Conservation (phyloP, 2,888 invertebrate species). For the Diabrotica balteata region DNA sequence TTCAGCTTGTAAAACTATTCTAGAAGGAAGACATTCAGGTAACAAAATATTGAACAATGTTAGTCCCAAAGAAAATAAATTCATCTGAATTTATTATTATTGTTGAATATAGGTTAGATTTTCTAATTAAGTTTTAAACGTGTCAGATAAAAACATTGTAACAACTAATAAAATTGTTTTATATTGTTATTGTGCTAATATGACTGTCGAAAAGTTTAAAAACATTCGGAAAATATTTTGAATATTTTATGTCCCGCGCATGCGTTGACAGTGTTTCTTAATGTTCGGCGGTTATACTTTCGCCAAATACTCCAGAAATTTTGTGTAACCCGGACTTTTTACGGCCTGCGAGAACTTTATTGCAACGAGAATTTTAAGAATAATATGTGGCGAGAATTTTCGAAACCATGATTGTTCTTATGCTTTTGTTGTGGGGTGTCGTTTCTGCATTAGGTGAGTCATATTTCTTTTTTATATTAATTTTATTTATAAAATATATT, state of each 20-base stretch:
- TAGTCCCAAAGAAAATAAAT: no score
- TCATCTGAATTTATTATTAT: no score
- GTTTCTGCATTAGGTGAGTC: slow-evolving; percentile 33
- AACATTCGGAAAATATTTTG: neutral
- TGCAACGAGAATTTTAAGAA: neutral
- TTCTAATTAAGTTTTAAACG: neutral
- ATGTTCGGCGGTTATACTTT: neutral
- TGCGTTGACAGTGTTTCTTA: neutral
- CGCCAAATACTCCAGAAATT: neutral
- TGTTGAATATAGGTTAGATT: slow-evolving; percentile 2
- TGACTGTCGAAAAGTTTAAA: neutral
- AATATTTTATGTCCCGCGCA: neutral
- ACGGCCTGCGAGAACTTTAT: neutral
- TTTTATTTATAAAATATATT: no score
- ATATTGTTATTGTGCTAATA: no score
- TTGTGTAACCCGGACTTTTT: slow-evolving; percentile 8
- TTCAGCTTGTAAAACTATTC: no score
- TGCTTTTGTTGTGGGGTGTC: slow-evolving; percentile 26
- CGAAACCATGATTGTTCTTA: slow-evolving; percentile 18
- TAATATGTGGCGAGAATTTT: slow-evolving; percentile 2
- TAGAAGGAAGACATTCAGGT: no score
- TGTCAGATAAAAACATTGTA: neutral
- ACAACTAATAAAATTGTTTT: no score
- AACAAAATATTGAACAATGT: no score
- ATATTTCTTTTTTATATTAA: neutral